Percentiles rank a stretch among this genome's conserved stretches.
These are phyloP conservation scores for Aphelocoma californica DNA, from an alignment of 2,797 vertebrate genomes.

Conservation along the genomic window DNA sequence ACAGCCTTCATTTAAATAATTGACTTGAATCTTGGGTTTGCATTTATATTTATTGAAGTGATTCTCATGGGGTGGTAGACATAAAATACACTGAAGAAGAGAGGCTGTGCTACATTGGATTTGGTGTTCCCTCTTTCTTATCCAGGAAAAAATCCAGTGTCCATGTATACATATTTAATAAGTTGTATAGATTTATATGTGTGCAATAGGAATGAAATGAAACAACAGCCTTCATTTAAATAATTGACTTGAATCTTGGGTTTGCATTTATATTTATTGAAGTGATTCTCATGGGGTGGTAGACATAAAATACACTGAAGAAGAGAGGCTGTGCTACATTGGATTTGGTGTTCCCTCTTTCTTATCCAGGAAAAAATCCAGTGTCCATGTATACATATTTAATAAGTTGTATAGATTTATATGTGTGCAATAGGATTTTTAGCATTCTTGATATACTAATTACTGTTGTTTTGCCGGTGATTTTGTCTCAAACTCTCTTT, in stretches of 20 bases:
- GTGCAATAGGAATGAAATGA: not conserved
- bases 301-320: not conserved
- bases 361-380: not conserved
- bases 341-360: not conserved
- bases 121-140: not conserved
- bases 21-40: not conserved
- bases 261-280: constrained; percentile 6
- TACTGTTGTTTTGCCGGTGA: constrained; percentile 5
- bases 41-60: not conserved
- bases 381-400: not conserved
- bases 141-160: not conserved
- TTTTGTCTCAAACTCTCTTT: not conserved
- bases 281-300: not conserved
- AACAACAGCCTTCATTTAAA: not conserved
- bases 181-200: not conserved
- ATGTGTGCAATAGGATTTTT: not conserved
- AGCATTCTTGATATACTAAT: constrained; percentile 10
- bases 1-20: not conserved
- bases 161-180: not conserved
- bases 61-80: not conserved
- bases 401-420: not conserved
- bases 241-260: not conserved
- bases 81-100: not conserved
- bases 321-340: not conserved
- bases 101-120: not conserved